These are phyloP conservation scores for Bimastos eiseni DNA, from an alignment of 2,888 invertebrate genomes.

Conservation along the genomic window DNA sequence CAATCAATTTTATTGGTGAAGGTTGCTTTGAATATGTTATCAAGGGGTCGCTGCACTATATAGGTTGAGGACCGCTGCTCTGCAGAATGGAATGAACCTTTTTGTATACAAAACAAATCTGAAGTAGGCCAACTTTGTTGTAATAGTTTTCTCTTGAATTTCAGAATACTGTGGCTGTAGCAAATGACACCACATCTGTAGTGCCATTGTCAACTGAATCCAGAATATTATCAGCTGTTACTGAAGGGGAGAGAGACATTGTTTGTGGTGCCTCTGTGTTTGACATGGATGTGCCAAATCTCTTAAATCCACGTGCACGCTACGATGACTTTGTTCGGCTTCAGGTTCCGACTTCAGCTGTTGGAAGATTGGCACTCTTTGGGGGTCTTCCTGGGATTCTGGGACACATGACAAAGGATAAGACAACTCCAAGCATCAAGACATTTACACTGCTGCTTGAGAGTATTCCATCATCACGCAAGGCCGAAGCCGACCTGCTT, in stretches of 20 bases:
- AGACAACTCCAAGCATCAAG: slow-evolving; percentile 75
- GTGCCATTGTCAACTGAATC: background rate
- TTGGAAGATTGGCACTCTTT: slow-evolving; percentile 66
- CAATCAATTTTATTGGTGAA: too few species aligned
- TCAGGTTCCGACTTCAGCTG: slow-evolving; percentile 27
- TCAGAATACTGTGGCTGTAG: background rate
- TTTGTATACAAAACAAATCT: too few species aligned
- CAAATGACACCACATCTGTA: background rate
- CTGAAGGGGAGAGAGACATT: background rate
- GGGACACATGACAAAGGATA: slow-evolving; percentile 72
- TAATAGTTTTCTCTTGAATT: background rate
- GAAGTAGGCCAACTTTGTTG: background rate
- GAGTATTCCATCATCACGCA: slow-evolving; percentile 70
- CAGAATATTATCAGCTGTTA: background rate
- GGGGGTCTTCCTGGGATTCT: slow-evolving; percentile 81
- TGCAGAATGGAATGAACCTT: background rate
- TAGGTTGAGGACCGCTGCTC: background rate
- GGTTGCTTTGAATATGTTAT: too few species aligned
- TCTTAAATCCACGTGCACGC: slow-evolving; percentile 43
- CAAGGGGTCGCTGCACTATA: too few species aligned
- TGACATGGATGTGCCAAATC: slow-evolving; percentile 41
- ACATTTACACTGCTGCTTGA: slow-evolving; percentile 78
- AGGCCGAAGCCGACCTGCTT: slow-evolving; percentile 74
- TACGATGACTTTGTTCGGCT: background rate
- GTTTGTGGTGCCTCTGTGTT: slow-evolving; percentile 9